Evolutionary conservation across 2,888 invertebrate species (phyloP).

Genomic region (Folsomia manolachei): DNA sequence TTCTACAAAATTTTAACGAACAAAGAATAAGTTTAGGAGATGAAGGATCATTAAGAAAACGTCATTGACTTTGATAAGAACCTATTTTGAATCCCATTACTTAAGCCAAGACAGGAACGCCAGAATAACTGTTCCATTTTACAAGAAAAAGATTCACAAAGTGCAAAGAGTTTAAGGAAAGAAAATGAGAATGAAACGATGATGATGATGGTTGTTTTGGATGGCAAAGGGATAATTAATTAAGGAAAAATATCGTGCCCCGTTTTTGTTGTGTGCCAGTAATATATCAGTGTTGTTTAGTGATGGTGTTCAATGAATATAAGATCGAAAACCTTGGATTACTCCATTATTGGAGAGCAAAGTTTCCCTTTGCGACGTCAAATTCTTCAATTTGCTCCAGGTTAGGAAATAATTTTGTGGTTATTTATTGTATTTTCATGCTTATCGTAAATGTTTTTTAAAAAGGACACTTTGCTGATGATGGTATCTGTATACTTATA

Average conservation of each 20-base stretch:
- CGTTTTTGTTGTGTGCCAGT: neutral
- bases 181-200: neutral
- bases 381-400: constrained; percentile 15
- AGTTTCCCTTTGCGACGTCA: constrained; percentile 15
- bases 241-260: neutral
- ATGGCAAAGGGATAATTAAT: neutral
- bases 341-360: constrained; percentile 11
- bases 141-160: too few species aligned
- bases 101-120: too few species aligned
- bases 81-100: too few species aligned
- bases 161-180: too few species aligned
- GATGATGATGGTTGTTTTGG: neutral
- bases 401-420: constrained; percentile 7
- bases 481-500: too few species aligned
- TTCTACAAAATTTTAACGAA: too few species aligned
- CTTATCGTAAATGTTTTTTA: neutral
- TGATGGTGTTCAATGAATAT: constrained; percentile 32
- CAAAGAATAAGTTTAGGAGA: too few species aligned
- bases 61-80: too few species aligned
- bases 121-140: too few species aligned
- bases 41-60: too few species aligned
- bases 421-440: neutral
- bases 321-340: constrained; percentile 11
- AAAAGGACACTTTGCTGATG: neutral
- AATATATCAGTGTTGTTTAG: constrained; percentile 21